phyloP scores from a whole-genome alignment of 2,113 vertebrate species.

The Phalacrocorax pelagicus region DNA sequence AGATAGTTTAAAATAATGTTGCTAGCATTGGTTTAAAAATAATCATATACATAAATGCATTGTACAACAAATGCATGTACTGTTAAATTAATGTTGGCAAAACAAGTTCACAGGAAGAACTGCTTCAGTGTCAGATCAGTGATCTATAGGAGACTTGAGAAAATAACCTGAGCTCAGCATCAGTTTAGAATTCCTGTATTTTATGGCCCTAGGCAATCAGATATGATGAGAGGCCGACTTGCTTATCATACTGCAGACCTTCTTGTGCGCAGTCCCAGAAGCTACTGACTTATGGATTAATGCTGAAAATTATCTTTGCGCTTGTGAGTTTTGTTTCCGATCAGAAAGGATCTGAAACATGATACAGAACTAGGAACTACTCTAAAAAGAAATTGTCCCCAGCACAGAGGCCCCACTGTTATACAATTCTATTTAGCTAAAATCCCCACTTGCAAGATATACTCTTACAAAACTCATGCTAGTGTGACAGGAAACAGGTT shows the following conservation, averaged over 20 bases:
- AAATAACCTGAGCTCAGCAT: neutral
- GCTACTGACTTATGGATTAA: neutral
- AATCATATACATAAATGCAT: neutral
- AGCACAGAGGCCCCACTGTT: neutral
- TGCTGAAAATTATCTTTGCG: neutral
- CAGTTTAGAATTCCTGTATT: neutral
- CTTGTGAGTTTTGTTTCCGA: neutral
- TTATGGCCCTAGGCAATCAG: neutral
- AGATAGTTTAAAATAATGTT: neutral
- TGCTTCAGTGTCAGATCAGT: neutral
- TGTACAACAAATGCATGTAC: neutral
- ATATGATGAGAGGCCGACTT: neutral
- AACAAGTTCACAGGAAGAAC: neutral
- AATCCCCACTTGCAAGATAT: neutral
- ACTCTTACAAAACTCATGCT: conserved; percentile 22
- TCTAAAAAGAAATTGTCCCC: neutral
- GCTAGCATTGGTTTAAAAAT: neutral
- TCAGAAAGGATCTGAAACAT: neutral
- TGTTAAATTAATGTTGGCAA: neutral
- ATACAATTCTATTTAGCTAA: neutral
- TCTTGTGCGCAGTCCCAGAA: neutral
- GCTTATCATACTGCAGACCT: neutral
- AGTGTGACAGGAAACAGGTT: conserved; percentile 24
- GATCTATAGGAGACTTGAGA: neutral
- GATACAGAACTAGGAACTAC: neutral